Evolutionary conservation across 2,888 invertebrate species (phyloP), one percentile per base, ranked within the genome.

Genomic region (Neoascia interrupta): DNA sequence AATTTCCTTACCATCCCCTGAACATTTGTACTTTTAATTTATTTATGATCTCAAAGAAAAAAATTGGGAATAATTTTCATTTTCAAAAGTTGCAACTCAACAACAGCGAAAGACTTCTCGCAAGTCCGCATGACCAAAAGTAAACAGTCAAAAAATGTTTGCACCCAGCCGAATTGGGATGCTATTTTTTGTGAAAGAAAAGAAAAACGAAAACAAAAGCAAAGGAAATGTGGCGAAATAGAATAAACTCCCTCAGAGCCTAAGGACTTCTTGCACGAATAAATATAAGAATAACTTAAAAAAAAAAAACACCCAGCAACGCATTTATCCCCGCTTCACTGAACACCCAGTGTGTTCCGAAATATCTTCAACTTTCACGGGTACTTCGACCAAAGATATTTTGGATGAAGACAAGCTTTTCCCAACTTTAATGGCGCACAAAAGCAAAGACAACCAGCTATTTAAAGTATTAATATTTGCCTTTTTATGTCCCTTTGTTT

Each of bases 201-300:
- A 31, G 31, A n/a, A 49, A 37, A 53, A 23, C 23, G 2, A 26
- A 16, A 26, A 39, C 3, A 39, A 54, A 34, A n/a, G 13, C n/a
- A 6, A 26, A 39, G 28, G 18, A 26, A 58, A n/a, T 16, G 31
- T 10, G 6, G 26, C 13, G 16, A 37, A n/a, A n/a, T 39, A 39
- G 13, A 28, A 53, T 15, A 37, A 56, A 51, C 19, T 37, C 37
- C 19, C 49, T 43, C 23, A 15, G 19, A 51, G 51, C 53, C 47
- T 45, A 53, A 70, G 53, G 45, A 54, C 37, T 45, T 63, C 63
- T 54, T 54, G 15, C 39, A 37, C 45, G 37, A 63, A 47, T 18
- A 51, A 63, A 70, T 70, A 39, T 16, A 41, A 45, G 36, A 61
- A 53, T 37, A 43, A 61, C 45, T 61, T 31, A 37, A 70, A 45